phyloP scores from a whole-genome alignment of 2,888 invertebrate genomes.

The Holacanthella duospinosa region DNA sequence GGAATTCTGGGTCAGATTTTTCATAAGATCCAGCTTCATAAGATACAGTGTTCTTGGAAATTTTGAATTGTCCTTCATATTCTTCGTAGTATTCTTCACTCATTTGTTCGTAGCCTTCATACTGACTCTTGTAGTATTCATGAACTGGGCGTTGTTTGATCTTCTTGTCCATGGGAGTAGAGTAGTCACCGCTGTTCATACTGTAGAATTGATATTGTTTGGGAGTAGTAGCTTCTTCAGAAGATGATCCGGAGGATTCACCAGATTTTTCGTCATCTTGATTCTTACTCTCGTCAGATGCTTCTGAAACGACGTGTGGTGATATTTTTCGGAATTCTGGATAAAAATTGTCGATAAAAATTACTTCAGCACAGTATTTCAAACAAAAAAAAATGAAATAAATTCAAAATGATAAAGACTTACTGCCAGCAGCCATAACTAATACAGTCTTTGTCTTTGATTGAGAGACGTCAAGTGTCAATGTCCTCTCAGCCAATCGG shows the following conservation, averaged over 20 bases:
- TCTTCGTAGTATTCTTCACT: not conserved
- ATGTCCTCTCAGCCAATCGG: not conserved
- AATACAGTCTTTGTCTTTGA: constrained; percentile 8
- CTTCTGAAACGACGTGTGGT: not conserved
- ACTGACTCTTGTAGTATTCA: not conserved
- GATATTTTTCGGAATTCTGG: not conserved
- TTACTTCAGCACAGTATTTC: no score
- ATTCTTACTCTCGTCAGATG: not conserved
- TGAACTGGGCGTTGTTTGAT: not conserved
- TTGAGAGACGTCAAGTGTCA: constrained; percentile 5
- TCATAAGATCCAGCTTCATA: no score
- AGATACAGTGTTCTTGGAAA: no score
- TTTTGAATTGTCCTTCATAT: not conserved
- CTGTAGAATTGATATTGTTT: not conserved
- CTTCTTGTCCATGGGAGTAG: not conserved
- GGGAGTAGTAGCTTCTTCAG: not conserved
- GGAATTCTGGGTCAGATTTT: no score
- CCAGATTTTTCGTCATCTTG: not conserved
- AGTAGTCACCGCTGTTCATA: not conserved
- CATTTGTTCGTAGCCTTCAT: not conserved
- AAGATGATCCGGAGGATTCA: not conserved
- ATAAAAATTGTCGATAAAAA: not conserved
- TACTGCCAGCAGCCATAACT: not conserved
- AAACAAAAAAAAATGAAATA: not conserved
- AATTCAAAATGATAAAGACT: not conserved